Evolutionary conservation across 2,888 invertebrate genomes (phyloP).

Genomic region (Lasioglossum morio): DNA sequence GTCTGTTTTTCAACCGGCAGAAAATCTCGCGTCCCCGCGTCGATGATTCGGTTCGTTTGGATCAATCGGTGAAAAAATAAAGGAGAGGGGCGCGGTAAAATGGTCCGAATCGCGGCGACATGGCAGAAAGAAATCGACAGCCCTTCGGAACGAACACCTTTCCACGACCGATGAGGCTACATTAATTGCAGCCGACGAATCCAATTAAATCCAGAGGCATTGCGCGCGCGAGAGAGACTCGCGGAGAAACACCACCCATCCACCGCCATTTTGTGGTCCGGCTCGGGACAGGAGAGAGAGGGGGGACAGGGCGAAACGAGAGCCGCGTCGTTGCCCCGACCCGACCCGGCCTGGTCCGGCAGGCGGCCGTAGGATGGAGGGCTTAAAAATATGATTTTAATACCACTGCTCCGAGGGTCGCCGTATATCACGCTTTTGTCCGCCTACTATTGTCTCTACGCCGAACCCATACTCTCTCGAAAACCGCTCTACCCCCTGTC

Average conservation of each 20-base stretch:
- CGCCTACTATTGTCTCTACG: constrained; percentile 82
- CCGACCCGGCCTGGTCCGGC: constrained; percentile 11
- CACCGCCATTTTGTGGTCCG: constrained; percentile 61
- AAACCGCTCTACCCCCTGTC: constrained; percentile 53
- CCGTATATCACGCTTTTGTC: constrained; percentile 84
- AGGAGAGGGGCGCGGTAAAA: background rate
- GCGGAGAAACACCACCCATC: constrained; percentile 54
- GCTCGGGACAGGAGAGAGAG: constrained; percentile 47
- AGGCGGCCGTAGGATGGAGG: constrained; percentile 53
- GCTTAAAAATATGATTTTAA: constrained; percentile 84
- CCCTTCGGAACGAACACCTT: constrained; percentile 14
- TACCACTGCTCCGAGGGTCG: constrained; percentile 79
- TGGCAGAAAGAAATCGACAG: constrained; percentile 17
- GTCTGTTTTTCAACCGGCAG: background rate
- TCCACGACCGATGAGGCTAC: constrained; percentile 32
- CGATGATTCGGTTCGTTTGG: background rate
- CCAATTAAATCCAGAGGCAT: constrained; percentile 77
- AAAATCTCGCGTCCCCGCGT: background rate
- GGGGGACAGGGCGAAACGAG: constrained; percentile 33
- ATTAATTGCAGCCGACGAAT: constrained; percentile 77
- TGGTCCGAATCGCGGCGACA: background rate
- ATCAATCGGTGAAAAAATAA: background rate
- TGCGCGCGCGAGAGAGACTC: constrained; percentile 48
- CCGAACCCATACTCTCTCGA: constrained; percentile 74
- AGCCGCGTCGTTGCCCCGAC: background rate